Conservation (phyloP, 92 coral and sea anemone species). For the Phenganax subtilis region DNA sequence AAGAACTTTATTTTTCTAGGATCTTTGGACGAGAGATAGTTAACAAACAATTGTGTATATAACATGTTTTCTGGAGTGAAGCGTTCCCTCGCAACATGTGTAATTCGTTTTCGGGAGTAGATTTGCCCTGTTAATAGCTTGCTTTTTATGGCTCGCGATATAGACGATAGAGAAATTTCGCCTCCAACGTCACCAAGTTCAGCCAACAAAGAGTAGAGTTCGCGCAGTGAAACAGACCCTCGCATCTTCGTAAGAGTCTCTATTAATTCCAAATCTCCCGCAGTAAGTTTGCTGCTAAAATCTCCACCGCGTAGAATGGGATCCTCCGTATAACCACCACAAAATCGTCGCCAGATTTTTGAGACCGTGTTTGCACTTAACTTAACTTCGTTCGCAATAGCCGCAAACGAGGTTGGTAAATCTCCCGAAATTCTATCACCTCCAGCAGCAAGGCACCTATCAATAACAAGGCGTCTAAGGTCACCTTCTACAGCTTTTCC, state of each 20-base stretch:
- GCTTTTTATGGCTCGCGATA: slow-evolving; percentile 40
- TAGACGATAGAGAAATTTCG: slow-evolving; percentile 32
- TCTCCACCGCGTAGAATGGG: slow-evolving; percentile 5
- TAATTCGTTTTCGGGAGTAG: slow-evolving; percentile 36
- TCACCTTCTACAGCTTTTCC: slow-evolving; percentile 14
- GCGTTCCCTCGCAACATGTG: slow-evolving; percentile 40
- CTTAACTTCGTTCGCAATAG: not conserved
- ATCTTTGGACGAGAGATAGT: slow-evolving; percentile 1
- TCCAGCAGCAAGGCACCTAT: slow-evolving; percentile 18
- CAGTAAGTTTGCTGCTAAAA: not conserved
- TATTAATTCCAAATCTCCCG: slow-evolving; percentile 4
- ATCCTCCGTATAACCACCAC: not conserved
- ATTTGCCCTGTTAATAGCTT: slow-evolving; percentile 31
- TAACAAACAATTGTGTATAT: slow-evolving; percentile 33
- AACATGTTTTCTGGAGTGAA: slow-evolving; percentile 31
- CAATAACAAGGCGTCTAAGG: slow-evolving; percentile 16
- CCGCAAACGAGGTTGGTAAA: not conserved
- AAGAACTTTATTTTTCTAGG: slow-evolving; percentile 7
- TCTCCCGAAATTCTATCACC: slow-evolving; percentile 6
- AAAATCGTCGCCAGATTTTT: slow-evolving; percentile 8
- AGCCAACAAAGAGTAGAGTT: slow-evolving; percentile 26
- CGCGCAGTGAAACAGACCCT: slow-evolving; percentile 34
- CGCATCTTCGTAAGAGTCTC: not conserved
- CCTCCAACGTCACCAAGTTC: slow-evolving; percentile 33
- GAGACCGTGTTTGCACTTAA: slow-evolving; percentile 6